A percentile compares a stretch with the other conserved stretches of the same genome.
phyloP scores from a whole-genome alignment of 2,797 vertebrate genomes.

The Poecilia picta region DNA sequence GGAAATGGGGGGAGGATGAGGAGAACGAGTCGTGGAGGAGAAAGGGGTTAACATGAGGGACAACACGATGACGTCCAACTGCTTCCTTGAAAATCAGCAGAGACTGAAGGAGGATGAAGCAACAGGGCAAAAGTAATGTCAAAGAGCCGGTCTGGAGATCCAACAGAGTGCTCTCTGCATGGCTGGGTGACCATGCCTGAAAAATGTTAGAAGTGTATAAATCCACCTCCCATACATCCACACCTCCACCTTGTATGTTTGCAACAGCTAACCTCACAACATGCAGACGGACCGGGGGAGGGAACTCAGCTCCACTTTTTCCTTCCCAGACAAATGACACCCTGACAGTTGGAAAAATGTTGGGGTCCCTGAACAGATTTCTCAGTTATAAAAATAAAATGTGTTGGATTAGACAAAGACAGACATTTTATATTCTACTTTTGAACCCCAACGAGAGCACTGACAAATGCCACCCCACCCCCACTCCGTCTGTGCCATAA shows the following conservation, averaged over 20 bases:
- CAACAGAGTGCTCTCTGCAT: constrained; percentile 8
- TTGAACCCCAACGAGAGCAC: constrained; percentile 84
- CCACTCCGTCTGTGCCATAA: constrained; percentile 84
- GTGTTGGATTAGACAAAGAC: constrained; percentile 86
- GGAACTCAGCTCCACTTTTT: constrained; percentile 76
- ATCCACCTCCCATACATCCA: constrained; percentile 24
- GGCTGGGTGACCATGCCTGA: constrained; percentile 23
- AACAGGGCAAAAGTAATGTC: constrained; percentile 27
- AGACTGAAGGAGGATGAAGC: constrained; percentile 42
- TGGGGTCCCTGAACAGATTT: constrained; percentile 88
- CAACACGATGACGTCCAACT: constrained; percentile 51
- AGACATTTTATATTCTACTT: constrained; percentile 83
- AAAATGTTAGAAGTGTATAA: constrained; percentile 33
- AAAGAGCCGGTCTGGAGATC: constrained; percentile 31
- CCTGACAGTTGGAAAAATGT: constrained; percentile 84
- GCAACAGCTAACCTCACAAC: constrained; percentile 74
- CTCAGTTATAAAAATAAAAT: constrained; percentile 87
- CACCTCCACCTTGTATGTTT: constrained; percentile 70
- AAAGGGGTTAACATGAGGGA: constrained; percentile 62
- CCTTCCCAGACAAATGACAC: constrained; percentile 81
- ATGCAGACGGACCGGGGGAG: constrained; percentile 88
- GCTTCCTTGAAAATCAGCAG: constrained; percentile 49
- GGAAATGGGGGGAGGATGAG: constrained; percentile 1
- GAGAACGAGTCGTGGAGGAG: constrained; percentile 45
- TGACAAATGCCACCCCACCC: constrained; percentile 85